Conservation (phyloP, 2,113 vertebrate species). For the Pristiophorus japonicus region DNA sequence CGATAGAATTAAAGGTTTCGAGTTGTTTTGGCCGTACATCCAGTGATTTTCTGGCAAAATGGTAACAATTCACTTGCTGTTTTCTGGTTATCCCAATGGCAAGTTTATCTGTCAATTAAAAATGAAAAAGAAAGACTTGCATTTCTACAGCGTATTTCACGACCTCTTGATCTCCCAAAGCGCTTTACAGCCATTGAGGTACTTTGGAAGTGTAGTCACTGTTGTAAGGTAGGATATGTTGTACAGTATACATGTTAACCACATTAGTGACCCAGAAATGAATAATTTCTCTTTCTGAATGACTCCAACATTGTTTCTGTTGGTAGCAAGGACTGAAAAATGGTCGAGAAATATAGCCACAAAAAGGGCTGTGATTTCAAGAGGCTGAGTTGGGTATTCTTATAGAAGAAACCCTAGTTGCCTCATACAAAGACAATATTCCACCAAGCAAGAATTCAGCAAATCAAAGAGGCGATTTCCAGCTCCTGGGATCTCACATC, state of each 20-base stretch:
- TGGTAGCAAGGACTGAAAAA: background rate
- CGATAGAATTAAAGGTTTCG: background rate
- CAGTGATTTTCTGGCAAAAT: background rate
- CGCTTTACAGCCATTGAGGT: too few species aligned
- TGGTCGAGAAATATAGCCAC: background rate
- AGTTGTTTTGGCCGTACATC: background rate
- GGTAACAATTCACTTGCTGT: background rate
- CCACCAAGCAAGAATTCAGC: background rate
- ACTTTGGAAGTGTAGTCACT: too few species aligned
- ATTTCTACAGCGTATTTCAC: too few species aligned
- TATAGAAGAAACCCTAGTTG: background rate
- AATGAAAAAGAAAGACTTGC: too few species aligned
- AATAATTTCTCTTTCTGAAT: background rate
- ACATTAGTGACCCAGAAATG: background rate
- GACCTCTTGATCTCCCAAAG: too few species aligned
- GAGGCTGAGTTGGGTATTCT: background rate
- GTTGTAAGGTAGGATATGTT: too few species aligned
- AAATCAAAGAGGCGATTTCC: background rate
- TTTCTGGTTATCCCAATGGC: too few species aligned
- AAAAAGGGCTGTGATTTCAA: background rate
- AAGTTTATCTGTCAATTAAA: background rate
- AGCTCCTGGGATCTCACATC: background rate
- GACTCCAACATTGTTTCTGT: background rate
- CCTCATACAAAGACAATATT: background rate
- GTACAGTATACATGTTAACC: background rate